Conservation (phyloP, 1,140 invertebrate genomes). For the Drosophila erecta region DNA sequence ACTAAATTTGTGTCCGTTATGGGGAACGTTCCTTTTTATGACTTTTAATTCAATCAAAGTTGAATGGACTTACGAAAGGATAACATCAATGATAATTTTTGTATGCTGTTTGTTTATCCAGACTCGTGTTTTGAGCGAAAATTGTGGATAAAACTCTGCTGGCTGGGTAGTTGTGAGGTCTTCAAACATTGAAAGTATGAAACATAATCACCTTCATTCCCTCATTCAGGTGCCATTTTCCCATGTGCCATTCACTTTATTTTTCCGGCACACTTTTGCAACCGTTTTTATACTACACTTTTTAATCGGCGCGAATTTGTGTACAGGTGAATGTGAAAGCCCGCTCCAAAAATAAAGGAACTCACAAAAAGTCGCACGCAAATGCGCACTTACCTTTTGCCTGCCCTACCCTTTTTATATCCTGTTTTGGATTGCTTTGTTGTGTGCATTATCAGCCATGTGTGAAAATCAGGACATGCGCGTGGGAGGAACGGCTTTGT, state of each 20-base stretch:
- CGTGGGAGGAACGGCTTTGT: conserved; percentile 66
- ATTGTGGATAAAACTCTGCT: neutral
- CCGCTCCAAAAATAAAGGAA: conserved; percentile 31
- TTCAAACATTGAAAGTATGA: too few species aligned
- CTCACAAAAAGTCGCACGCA: conserved; percentile 53
- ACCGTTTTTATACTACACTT: conserved; percentile 22
- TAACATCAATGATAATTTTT: conserved; percentile 12
- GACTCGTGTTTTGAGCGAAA: conserved; percentile 27
- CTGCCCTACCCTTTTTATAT: conserved; percentile 34
- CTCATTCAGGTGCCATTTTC: too few species aligned
- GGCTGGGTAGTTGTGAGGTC: neutral
- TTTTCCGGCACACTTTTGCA: conserved; percentile 8
- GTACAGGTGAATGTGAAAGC: conserved; percentile 51
- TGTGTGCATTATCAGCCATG: conserved; percentile 72
- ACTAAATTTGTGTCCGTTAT: conserved; percentile 61
- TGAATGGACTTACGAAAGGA: conserved; percentile 60
- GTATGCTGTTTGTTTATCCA: conserved; percentile 41
- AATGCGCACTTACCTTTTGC: conserved; percentile 70
- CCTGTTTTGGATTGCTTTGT: conserved; percentile 26
- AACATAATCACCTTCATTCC: too few species aligned
- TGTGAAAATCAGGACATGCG: conserved; percentile 76
- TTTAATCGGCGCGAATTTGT: neutral
- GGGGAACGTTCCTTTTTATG: conserved; percentile 46
- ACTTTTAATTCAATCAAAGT: conserved; percentile 77
- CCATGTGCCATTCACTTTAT: neutral